These are phyloP conservation scores for Trypoxylus dichotomus DNA, from an alignment of 1,140 invertebrate genomes.

Conservation along the genomic window DNA sequence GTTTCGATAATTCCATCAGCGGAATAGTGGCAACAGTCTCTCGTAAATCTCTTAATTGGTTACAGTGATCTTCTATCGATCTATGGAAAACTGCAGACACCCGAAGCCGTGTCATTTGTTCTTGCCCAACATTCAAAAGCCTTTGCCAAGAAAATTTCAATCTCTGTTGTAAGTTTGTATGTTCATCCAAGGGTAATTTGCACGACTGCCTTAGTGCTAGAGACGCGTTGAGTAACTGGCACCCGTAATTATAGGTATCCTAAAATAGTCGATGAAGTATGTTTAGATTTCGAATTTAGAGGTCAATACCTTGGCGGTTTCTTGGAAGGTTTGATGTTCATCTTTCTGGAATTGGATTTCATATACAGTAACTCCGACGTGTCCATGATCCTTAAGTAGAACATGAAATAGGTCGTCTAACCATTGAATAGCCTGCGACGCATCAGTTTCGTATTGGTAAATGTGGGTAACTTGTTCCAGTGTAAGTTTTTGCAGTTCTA, in stretches of 20 bases:
- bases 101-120: constrained; percentile 74
- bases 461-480: constrained; percentile 77
- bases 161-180: constrained; percentile 58
- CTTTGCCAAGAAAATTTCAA: constrained; percentile 71
- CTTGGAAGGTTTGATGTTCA: constrained; percentile 75
- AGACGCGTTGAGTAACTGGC: constrained; percentile 74
- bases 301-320: constrained; percentile 67
- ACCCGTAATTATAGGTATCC: constrained; percentile 80
- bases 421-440: constrained; percentile 74
- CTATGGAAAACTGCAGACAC: constrained; percentile 77
- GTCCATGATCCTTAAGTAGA: constrained; percentile 67
- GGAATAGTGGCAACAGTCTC: constrained; percentile 56
- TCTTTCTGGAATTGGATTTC: constrained; percentile 77
- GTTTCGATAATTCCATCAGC: constrained; percentile 47
- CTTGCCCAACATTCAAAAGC: constrained; percentile 70
- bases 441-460: constrained; percentile 74
- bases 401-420: constrained; percentile 72
- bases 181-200: constrained; percentile 64
- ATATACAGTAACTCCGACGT: constrained; percentile 70
- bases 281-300: neutral
- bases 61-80: constrained; percentile 71
- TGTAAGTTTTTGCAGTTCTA: constrained; percentile 72
- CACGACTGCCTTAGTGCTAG: constrained; percentile 72
- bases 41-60: constrained; percentile 60
- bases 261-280: neutral